phyloP scores from a whole-genome alignment of 2,888 invertebrate genomes.

The Cerastis rubricosa region DNA sequence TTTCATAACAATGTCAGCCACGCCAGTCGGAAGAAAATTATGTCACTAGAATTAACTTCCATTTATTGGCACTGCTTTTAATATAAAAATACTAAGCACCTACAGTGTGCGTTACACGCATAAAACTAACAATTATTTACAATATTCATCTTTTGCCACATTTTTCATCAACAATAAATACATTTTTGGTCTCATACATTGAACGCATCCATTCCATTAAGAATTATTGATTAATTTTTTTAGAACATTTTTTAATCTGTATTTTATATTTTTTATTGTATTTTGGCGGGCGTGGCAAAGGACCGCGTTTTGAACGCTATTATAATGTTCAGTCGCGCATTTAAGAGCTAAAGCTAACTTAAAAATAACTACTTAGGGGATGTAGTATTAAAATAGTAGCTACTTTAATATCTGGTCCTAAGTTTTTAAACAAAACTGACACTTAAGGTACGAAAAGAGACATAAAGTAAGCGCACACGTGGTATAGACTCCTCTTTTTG shows the following conservation, averaged over 20 bases:
- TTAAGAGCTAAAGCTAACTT: slow-evolving; percentile 53
- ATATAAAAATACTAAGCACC: slow-evolving; percentile 78
- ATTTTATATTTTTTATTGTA: slow-evolving; percentile 60
- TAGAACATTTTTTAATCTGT: slow-evolving; percentile 62
- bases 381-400: slow-evolving; percentile 35
- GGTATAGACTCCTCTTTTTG: slow-evolving; percentile 14
- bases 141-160: slow-evolving; percentile 76
- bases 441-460: slow-evolving; percentile 52
- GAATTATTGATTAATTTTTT: slow-evolving; percentile 71
- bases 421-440: slow-evolving; percentile 46
- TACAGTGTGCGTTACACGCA: slow-evolving; percentile 83
- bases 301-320: slow-evolving; percentile 84
- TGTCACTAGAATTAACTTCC: slow-evolving; percentile 76
- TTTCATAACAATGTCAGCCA: slow-evolving; percentile 76
- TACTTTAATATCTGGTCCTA: slow-evolving; percentile 33
- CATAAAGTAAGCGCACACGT: slow-evolving; percentile 53
- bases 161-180: slow-evolving; percentile 72
- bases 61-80: slow-evolving; percentile 81
- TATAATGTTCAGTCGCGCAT: slow-evolving; percentile 81
- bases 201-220: slow-evolving; percentile 77
- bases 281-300: slow-evolving; percentile 75
- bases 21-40: slow-evolving; percentile 78
- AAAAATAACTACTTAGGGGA: slow-evolving; percentile 36
- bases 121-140: slow-evolving; percentile 79
- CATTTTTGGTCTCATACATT: slow-evolving; percentile 68